Base-by-base conservation (phyloP, 2,888 invertebrate species). In the Diarsia rubi region DNA sequence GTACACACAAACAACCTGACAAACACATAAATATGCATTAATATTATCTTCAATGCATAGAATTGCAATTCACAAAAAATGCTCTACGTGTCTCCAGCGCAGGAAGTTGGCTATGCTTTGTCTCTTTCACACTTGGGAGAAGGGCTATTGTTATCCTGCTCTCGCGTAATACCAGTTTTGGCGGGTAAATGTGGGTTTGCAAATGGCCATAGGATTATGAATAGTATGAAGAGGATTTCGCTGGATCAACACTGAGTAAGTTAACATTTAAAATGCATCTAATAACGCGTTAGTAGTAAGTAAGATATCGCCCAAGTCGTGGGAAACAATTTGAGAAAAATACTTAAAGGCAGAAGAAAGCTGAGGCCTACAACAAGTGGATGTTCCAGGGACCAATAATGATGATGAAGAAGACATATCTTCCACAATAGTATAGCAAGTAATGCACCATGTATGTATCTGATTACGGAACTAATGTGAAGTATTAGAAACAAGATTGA, bases 131-230 rank as follows among this genome's bases (percentile, higher is more conserved):
- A 45, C 83, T 72, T 85, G 45, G 45, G 3, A 27, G 47, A 73
- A 27, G 52, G 11, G 65, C 74, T 78, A 80, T 91, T 78, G 70
- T 88, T 84, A 88, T 86, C 83, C 88, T 64, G 31, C 66, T 88
- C 90, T 78, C 79, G 80, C 85, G 88, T 91, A 88, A 91, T 91
- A 93, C 93, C 93, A 93, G 93, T 93, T 93, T 93, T 91, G 90
- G 90, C 88, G 88, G 86, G 88, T 90, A 87, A 88, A 79, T 81
- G 89, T 85, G 83, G 86, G 86, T 86, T 87, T 87, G 85, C 84
- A 73, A 84, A 85, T 82, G 77, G 76, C 82, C 77, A 82, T 82
- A 82, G 81, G 81, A 67, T 64, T 69, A 81, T 69, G 76, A 78
- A 88, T 68, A 73, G 75, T 74, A 49, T 76, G 66, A 60, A 75